These are phyloP conservation scores for Hozukius guyotensis DNA, from an alignment of 2,797 vertebrate species.

Conservation along the genomic window DNA sequence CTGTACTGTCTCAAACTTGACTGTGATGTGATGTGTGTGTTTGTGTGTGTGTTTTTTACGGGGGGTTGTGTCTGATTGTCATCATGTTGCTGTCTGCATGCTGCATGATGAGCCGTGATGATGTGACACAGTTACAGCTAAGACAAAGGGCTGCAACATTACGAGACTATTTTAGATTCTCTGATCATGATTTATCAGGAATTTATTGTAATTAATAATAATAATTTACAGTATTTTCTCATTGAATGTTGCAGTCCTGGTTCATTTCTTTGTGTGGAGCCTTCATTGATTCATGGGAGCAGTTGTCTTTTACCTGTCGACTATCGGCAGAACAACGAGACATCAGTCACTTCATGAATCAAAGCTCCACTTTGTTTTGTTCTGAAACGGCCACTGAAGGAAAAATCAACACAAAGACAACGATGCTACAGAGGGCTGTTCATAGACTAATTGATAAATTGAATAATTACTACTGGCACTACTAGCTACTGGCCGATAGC, in stretches of 20 bases:
- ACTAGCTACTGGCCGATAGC: too few species aligned
- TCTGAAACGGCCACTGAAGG: neutral
- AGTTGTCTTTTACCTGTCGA: neutral
- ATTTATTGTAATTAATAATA: neutral
- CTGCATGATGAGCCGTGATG: constrained; percentile 19
- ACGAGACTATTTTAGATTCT: neutral
- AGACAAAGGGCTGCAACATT: neutral
- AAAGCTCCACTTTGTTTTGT: neutral
- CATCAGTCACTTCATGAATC: neutral
- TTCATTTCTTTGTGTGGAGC: neutral
- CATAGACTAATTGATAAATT: neutral
- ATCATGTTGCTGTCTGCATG: constrained; percentile 10
- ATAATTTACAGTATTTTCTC: neutral
- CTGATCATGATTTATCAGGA: neutral
- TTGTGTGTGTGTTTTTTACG: neutral
- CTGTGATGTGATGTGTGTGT: neutral
- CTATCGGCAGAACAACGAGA: neutral
- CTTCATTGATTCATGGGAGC: neutral
- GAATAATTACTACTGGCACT: neutral
- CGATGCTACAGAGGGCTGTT: neutral
- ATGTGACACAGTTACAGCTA: neutral
- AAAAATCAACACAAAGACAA: constrained; percentile 1
- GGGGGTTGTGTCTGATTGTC: neutral
- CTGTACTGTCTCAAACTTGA: neutral
- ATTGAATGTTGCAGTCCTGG: neutral